Conservation (phyloP, 2,113 vertebrate genomes). For the Chaetura pelagica region DNA sequence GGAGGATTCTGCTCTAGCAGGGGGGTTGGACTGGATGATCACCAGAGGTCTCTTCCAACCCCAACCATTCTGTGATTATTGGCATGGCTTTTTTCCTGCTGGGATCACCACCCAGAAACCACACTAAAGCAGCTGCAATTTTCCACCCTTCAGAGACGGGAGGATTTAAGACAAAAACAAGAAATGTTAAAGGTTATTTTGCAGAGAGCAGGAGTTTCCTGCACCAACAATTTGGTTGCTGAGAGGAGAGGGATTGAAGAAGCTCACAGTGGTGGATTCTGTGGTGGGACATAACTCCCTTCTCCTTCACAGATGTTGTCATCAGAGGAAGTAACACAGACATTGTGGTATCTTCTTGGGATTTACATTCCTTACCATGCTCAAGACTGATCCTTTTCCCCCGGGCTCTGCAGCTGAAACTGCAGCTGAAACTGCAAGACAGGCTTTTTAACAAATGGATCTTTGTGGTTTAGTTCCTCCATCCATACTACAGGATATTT, state of each 20-base stretch:
- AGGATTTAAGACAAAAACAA: not conserved
- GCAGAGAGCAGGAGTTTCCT: not conserved
- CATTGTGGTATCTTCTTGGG: not conserved
- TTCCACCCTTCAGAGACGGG: not conserved
- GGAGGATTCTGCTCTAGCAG: too few species aligned
- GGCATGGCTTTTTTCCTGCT: not conserved
- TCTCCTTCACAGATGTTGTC: not conserved
- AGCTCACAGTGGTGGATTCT: not conserved
- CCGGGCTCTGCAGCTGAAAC: not conserved
- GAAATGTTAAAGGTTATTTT: not conserved
- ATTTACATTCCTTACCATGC: not conserved
- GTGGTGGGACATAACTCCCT: not conserved
- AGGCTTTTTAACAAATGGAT: not conserved
- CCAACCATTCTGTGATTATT: not conserved
- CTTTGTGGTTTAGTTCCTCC: not conserved
- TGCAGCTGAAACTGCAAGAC: not conserved
- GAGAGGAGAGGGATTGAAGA: not conserved
- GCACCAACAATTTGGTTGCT: not conserved
- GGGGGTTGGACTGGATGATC: too few species aligned
- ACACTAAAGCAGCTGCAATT: not conserved
- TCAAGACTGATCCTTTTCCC: not conserved
- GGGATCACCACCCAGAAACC: not conserved
- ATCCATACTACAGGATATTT: not conserved
- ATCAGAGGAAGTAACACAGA: not conserved
- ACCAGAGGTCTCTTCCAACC: too few species aligned